Percentiles rank a stretch among this genome's conserved stretches.
Evolutionary conservation across 2,113 vertebrate species (phyloP).

Genomic region (Probosciger aterrimus): DNA sequence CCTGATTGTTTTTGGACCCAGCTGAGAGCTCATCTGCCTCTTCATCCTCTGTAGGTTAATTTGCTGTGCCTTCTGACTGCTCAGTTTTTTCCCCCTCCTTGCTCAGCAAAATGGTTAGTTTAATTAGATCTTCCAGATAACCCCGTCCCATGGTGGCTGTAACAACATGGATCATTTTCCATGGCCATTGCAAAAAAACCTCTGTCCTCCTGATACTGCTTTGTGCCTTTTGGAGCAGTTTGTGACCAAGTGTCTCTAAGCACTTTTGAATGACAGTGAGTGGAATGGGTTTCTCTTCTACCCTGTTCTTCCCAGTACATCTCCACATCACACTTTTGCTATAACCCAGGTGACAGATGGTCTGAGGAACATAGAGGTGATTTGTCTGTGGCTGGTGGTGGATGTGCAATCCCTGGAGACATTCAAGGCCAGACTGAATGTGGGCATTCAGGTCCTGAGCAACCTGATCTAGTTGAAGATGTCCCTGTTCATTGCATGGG

Average conservation of each 20-base stretch:
- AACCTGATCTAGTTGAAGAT: background rate
- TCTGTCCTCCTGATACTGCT: background rate
- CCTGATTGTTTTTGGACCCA: background rate
- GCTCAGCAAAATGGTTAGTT: background rate
- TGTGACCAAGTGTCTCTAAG: background rate
- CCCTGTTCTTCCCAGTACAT: background rate
- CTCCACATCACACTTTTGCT: accelerated
- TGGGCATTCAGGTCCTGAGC: background rate
- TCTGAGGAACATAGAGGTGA: background rate
- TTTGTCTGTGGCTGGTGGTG: background rate
- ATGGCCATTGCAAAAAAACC: background rate
- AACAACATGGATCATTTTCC: conserved; percentile 20
- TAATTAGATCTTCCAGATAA: conserved; percentile 1
- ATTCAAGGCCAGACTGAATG: background rate
- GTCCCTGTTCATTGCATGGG: background rate
- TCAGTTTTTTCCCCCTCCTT: background rate
- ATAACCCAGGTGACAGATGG: background rate
- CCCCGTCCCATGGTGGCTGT: background rate
- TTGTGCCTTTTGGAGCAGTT: background rate
- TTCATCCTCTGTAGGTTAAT: background rate
- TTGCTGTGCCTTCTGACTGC: background rate
- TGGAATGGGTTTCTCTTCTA: background rate
- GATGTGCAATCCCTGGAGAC: background rate
- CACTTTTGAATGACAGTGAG: accelerated
- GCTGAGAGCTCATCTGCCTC: background rate